Evolutionary conservation across 1,140 invertebrate species (phyloP), one percentile per base, ranked within the genome.

Genomic region (Nilaparvata lugens): DNA sequence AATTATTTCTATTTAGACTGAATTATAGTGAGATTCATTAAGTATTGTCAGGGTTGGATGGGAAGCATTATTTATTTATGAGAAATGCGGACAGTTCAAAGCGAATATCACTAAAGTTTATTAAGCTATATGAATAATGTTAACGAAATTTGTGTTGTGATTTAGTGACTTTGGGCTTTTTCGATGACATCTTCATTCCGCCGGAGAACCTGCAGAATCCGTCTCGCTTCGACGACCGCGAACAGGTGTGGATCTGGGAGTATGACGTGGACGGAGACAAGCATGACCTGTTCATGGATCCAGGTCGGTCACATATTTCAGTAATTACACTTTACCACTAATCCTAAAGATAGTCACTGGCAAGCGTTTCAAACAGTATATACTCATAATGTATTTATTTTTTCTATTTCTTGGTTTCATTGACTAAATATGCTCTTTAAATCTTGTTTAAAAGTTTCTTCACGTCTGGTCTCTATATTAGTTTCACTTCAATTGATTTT

Each of bases 211-310:
- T 97, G 4, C 93, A 94, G 75, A 86, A 95, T 75, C 93, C 93
- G 13, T 93, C 91, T 4, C 82, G 87, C 68, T 97, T 95, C 77
- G 90, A 96, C 78, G 91, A 96, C 76, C 86, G 84, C 42, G 93
- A 97, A 71, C 91, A 96, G 76, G 83, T 88, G 0, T 97, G 93
- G 94, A 83, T 94, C 0, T 97, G 95, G 95, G 89, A 95, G 71
- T 97, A 95, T 75, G 85, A 89, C 18, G 82, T 83, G 58, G 84
- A 89, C 71, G 92, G 88, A 28, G 81, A 80, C 56, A 91, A 88
- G 70, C 93, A 95, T 75, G 88, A 92, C 70, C 76, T 94, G 19
- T 93, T 87, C 70, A 93, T 95, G 89, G 91, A 95, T 73, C 80
- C 84, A 72, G 83, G 83, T 83, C 70, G 74, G 25, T 71, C 11